These are phyloP conservation scores for Mycteria americana DNA, from an alignment of 2,797 vertebrate species.

Conservation along the genomic window DNA sequence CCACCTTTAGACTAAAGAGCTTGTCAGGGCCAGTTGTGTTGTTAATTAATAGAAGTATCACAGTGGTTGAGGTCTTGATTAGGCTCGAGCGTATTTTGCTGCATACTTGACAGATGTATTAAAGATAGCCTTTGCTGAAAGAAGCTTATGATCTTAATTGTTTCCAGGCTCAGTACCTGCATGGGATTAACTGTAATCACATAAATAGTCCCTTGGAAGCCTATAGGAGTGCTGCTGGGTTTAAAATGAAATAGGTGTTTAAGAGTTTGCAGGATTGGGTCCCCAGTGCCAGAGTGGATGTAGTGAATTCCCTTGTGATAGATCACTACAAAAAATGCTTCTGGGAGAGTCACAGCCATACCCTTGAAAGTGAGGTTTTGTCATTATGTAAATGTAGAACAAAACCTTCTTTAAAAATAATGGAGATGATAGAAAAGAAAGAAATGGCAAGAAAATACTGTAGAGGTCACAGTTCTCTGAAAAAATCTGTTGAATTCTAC, in stretches of 20 bases:
- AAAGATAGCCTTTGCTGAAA: conserved; percentile 2
- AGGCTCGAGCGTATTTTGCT: background rate
- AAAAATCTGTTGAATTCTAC: background rate
- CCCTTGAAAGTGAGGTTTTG: background rate
- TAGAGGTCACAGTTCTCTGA: background rate
- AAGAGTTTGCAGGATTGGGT: background rate
- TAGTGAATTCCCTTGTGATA: background rate
- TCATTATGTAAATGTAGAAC: background rate
- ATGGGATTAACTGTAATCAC: background rate
- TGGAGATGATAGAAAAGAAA: background rate
- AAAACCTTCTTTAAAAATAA: background rate
- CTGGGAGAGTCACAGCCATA: background rate
- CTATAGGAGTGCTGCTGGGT: background rate
- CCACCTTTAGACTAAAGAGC: background rate
- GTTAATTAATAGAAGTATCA: background rate
- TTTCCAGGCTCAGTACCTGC: background rate
- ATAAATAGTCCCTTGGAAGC: background rate
- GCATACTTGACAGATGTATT: background rate
- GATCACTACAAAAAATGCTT: background rate
- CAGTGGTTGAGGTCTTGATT: background rate
- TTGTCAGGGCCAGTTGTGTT: background rate
- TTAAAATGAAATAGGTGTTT: accelerated
- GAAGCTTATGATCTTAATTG: conserved; percentile 19
- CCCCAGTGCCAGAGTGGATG: background rate
- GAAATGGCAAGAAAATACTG: background rate